Evolutionary conservation across 1,140 invertebrate genomes (phyloP), one percentile per base, ranked within the genome.

Genomic region (Zophobas atratus): DNA sequence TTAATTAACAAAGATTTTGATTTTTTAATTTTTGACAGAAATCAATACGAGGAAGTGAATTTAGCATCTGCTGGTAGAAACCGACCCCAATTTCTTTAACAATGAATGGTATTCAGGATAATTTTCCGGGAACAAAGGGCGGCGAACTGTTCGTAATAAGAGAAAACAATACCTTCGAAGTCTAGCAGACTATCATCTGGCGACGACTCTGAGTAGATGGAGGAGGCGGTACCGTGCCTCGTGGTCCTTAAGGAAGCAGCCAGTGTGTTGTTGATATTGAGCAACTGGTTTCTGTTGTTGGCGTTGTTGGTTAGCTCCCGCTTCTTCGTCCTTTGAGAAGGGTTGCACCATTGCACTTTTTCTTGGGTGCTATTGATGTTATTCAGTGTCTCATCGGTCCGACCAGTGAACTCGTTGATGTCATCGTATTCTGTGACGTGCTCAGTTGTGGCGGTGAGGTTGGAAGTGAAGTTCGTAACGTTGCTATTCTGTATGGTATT

Each of bases 221-320:
- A 84, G 0, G 81, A 81, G 60, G 82, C 80, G 78, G 80, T 82
- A 36, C 41, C 74, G 77, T 71, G 78, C 82, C 78, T 78, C 81
- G 76, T 79, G 55, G 78, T 77, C 34, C 77, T 80, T 75, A 85
- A 51, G 34, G 82, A 81, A 74, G 82, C 81, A 82, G 83, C 84
- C 85, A 86, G 85, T 72, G 81, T 86, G 85, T 84, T 84, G 84
- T 86, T 85, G 82, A 85, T 84, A 77, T 85, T 85, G 75, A 80
- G 70, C 79, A 81, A 75, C 71, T 83, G 82, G 49, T 79, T 74
- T 43, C 81, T 78, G 79, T 82, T 81, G 77, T 81, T 83, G 76
- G 78, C 80, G 81, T 83, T 82, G 81, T 83, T 82, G 77, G 76
- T 80, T 80, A 83, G 78, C 80, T 82, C 81, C 75, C 77, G 81